phyloP scores from a whole-genome alignment of 2,888 invertebrate genomes.

The Callosobruchus maculatus region DNA sequence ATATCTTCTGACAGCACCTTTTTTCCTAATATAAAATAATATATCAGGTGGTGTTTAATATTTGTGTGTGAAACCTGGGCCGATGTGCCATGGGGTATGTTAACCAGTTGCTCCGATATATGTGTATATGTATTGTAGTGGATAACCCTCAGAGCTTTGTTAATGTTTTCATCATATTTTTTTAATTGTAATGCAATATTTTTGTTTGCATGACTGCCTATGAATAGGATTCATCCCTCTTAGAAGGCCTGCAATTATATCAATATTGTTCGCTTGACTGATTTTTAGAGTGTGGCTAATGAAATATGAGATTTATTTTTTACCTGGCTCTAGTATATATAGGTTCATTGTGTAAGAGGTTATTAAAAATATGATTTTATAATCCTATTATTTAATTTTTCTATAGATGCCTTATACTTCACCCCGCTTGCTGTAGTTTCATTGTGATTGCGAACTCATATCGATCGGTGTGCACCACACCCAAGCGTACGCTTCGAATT shows the following conservation, averaged over 20 bases:
- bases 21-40: conserved; percentile 14
- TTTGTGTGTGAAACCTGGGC: not conserved
- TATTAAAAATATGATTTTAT: conserved; percentile 30
- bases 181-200: not conserved
- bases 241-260: conserved; percentile 16
- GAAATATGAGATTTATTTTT: conserved; percentile 25
- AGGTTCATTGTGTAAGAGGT: conserved; percentile 20
- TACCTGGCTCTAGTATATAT: conserved; percentile 20
- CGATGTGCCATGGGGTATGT: conserved; percentile 30
- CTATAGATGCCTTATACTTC: not conserved
- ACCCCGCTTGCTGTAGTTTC: not conserved
- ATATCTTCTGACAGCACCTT: conserved; percentile 11
- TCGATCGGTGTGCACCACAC: conserved; percentile 11
- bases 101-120: conserved; percentile 1
- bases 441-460: not conserved
- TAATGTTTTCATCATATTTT: not conserved
- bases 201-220: conserved; percentile 18
- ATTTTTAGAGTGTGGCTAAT: conserved; percentile 14
- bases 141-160: not conserved
- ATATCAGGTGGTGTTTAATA: not conserved
- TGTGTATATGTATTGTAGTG: not conserved
- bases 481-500: conserved; percentile 3
- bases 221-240: conserved; percentile 10
- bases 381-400: conserved; percentile 18
- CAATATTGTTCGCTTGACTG: conserved; percentile 16